A percentile compares a stretch with the other conserved stretches of the same genome.
These are phyloP conservation scores for Cerastoderma edule DNA, from an alignment of 2,888 invertebrate species.

Conservation along the genomic window DNA sequence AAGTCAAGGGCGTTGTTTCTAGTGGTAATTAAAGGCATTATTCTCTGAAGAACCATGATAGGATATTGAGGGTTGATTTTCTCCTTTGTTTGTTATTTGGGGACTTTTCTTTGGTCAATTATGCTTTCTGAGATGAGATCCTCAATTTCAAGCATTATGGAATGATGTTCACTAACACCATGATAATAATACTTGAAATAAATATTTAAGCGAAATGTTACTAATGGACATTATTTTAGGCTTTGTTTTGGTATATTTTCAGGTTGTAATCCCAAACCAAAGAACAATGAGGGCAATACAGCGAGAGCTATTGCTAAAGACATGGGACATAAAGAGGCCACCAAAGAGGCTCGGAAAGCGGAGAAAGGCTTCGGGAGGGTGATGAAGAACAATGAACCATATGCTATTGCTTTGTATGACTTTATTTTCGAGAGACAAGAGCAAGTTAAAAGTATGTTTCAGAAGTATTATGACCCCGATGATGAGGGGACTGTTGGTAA, in stretches of 20 bases:
- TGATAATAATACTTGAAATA: no score
- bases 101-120: no score
- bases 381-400: slow-evolving; percentile 82
- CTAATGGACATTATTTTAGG: neutral
- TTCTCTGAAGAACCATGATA: no score
- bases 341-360: slow-evolving; percentile 83
- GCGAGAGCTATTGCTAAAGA: slow-evolving; percentile 82
- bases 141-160: no score
- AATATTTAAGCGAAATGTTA: no score
- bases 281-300: slow-evolving; percentile 82
- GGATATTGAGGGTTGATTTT: no score
- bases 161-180: no score
- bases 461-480: slow-evolving; percentile 80
- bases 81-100: no score
- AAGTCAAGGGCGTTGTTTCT: no score
- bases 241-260: neutral
- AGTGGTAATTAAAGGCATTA: no score
- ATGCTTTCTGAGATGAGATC: no score
- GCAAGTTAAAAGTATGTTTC: slow-evolving; percentile 75
- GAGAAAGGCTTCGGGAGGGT: slow-evolving; percentile 82
- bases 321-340: slow-evolving; percentile 81
- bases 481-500: slow-evolving; percentile 73
- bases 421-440: slow-evolving; percentile 76
- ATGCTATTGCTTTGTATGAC: slow-evolving; percentile 82
- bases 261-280: slow-evolving; percentile 84